These are phyloP conservation scores for Dasysyrphus albostriatus DNA, from an alignment of 2,888 invertebrate genomes.

Conservation along the genomic window DNA sequence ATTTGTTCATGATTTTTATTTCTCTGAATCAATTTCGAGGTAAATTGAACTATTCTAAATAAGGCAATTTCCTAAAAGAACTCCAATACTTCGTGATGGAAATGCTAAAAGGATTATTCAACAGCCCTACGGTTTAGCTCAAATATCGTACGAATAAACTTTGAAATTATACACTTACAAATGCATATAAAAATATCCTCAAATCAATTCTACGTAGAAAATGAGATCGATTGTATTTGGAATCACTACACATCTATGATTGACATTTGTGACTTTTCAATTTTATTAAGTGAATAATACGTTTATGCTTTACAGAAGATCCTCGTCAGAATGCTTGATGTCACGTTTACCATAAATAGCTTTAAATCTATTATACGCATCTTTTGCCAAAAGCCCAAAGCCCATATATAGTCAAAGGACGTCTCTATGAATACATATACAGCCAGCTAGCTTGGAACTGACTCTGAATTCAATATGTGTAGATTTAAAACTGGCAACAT, in stretches of 20 bases:
- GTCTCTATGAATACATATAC: background rate
- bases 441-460: background rate
- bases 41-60: background rate
- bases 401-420: conserved; percentile 1
- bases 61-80: conserved; percentile 3
- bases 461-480: conserved; percentile 2
- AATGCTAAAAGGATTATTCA: conserved; percentile 13
- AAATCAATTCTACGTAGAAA: conserved; percentile 4
- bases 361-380: conserved; percentile 46
- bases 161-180: background rate
- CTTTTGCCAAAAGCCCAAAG: conserved; percentile 51
- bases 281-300: conserved; percentile 51
- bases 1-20: background rate
- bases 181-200: background rate
- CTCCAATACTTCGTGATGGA: conserved; percentile 15
- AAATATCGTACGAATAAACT: background rate
- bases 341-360: conserved; percentile 49
- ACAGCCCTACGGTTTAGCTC: background rate
- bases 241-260: conserved; percentile 22
- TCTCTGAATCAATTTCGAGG: background rate
- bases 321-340: background rate
- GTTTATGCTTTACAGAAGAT: conserved; percentile 22
- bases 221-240: conserved; percentile 17
- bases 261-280: conserved; percentile 33
- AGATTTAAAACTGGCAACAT: conserved; percentile 57